A percentile compares a stretch with the other conserved stretches of the same genome.
These are phyloP conservation scores for Mormoops blainvillei DNA, from an alignment of 2,113 vertebrate genomes.

Conservation along the genomic window DNA sequence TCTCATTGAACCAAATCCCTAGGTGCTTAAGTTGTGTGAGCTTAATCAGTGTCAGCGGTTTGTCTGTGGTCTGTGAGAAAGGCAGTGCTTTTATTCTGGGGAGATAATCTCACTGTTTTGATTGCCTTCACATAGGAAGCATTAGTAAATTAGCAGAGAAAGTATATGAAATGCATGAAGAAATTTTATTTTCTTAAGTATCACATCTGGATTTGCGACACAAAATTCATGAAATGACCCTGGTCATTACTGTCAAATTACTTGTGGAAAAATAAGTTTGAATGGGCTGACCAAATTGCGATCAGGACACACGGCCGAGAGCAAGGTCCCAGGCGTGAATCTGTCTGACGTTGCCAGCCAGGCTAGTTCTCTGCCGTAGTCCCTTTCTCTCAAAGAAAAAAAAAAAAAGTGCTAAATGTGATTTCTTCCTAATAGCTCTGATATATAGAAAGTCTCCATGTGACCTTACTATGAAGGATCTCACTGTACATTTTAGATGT, in stretches of 20 bases:
- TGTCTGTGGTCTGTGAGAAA: background rate
- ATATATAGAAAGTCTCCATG: background rate
- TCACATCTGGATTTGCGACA: background rate
- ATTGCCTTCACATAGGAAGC: slow-evolving; percentile 9
- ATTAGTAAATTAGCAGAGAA: slow-evolving; percentile 8
- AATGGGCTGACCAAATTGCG: background rate
- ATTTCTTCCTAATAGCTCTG: background rate
- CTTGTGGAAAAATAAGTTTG: background rate
- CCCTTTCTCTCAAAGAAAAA: background rate
- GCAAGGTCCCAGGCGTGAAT: too few relatives aligned
- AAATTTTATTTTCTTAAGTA: slow-evolving; percentile 25
- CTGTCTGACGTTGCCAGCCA: background rate
- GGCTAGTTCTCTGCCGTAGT: background rate
- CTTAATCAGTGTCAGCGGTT: slow-evolving; percentile 33
- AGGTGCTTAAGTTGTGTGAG: background rate
- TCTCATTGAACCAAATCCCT: background rate
- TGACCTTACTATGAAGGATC: background rate
- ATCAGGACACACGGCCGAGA: background rate
- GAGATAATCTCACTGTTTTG: background rate
- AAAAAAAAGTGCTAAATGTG: background rate
- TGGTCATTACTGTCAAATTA: background rate
- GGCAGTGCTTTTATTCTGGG: background rate
- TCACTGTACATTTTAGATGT: background rate
- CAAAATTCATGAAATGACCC: background rate
- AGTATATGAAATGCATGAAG: background rate